Evolutionary conservation across 1,140 invertebrate species (phyloP).

Genomic region (Charaxes varanes): DNA sequence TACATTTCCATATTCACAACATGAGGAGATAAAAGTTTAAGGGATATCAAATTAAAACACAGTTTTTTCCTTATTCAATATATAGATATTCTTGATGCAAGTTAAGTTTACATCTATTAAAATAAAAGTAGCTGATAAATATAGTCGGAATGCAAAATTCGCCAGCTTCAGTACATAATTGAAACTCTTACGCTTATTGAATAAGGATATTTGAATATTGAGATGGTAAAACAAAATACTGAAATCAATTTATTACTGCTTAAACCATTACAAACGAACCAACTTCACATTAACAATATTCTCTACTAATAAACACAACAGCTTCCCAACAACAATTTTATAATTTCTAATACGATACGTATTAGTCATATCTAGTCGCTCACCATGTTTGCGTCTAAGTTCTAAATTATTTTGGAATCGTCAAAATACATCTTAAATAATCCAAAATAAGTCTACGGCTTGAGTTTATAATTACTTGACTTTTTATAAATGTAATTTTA

Average conservation of each 20-base stretch:
- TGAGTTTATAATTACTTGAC: slow-evolving; percentile 1
- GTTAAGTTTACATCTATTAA: too few species aligned
- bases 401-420: slow-evolving; percentile 17
- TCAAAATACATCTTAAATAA: slow-evolving; percentile 13
- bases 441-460: slow-evolving; percentile 11
- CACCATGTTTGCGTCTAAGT: slow-evolving; percentile 5
- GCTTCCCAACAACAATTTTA: slow-evolving; percentile 38
- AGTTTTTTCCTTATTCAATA: too few species aligned
- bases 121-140: too few species aligned
- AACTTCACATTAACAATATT: slow-evolving; percentile 43
- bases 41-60: too few species aligned
- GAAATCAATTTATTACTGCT: too few species aligned
- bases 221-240: slow-evolving; percentile 3
- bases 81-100: too few species aligned
- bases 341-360: slow-evolving; percentile 36
- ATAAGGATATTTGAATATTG: neutral
- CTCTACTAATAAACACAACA: slow-evolving; percentile 54
- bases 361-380: slow-evolving; percentile 29
- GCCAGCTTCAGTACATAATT: too few species aligned
- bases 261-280: slow-evolving; percentile 42
- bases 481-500: slow-evolving; percentile 15
- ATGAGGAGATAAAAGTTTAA: too few species aligned
- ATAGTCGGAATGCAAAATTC: too few species aligned
- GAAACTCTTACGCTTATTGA: too few species aligned
- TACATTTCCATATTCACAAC: too few species aligned